Base-by-base conservation (phyloP, 2,113 vertebrate species). In the Anguilla rostrata region DNA sequence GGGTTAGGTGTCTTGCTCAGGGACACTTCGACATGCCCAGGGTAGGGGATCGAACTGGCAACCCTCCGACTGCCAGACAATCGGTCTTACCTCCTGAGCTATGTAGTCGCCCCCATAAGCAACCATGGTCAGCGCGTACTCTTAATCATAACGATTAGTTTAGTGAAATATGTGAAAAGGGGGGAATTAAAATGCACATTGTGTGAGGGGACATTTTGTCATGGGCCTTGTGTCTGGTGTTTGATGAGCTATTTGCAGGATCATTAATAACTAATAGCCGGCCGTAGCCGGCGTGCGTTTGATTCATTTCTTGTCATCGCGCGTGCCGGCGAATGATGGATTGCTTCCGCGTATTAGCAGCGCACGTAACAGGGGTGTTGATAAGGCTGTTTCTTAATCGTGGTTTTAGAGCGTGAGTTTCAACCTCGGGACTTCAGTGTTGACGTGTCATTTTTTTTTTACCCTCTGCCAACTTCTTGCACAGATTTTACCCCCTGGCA, bases 251-350 rank as follows among this genome's bases (percentile, higher is more conserved):
- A 78, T 86, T 89, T 86, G 41, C 84, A 82, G 75, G 88, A 60
- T 86, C 81, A 84, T 89, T 89, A 85, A 87, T 89, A 87, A 87
- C 84, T 81, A 20, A 85, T 85, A 83, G 41, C 40, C 84, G 63
- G 41, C 57, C 40, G 49, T 79, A 82, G 57, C 43, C 53, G 60
- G 53, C 22, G 39, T 79, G 40, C 26, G n/a, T 86, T 80, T 29
- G 34, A 83, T 84, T 82, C 63, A 84, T 86, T 81, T 49, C 40
- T 57, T 49, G 75, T 39, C 46, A 34, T 78, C 39, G 7, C 75
- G 46, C 41, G 34, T 83, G 49, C 29, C 78, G 43, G 6, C n/a
- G 11, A 71, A 46, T 88, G 87, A 88, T 82, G 22, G 82, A 86
- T 88, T 43, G 83, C 12, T 39, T 41, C 29, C 82, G 18, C 80